Evolutionary conservation across 2,113 vertebrate species (phyloP), one percentile per base, ranked within the genome.

Genomic region (Phyllopteryx taeniolatus): DNA sequence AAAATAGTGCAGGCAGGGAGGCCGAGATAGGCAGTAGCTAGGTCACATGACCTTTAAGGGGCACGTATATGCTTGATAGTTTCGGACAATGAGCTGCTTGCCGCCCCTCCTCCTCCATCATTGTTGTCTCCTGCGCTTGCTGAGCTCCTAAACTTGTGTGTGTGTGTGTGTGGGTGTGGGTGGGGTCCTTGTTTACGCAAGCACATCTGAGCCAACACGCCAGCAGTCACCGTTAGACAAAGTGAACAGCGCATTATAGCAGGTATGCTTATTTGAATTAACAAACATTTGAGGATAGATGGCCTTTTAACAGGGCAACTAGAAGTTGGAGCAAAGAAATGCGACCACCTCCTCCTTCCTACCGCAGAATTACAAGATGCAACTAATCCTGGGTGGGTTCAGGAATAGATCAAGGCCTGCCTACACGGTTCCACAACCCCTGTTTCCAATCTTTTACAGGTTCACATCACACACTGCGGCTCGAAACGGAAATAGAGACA

Each of bases 311-410:
- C 9, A 19, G 19, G 0, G 42, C 10, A 65, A 44, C 44, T 62
- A 43, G 72, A 44, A 71, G 65, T 77, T 53, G 43, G 51, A 54
- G 11, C 79, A 19, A 19, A 7, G 42, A 47, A 27, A 62, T 22
- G 46, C 65, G 67, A 66, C 57, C 65, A 46, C 63, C 59, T 64
- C 15, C 49, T 15, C 47, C 59, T 15, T 67, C 51, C 27, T 27
- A 75, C 74, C 79, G 82, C 76, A 86, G 80, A 86, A 86, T 81
- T 61, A 86, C 84, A 90, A 81, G 78, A 90, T 77, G 75, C 79
- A 89, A 85, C 83, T 80, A 79, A 85, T 71, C 70, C 76, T 75
- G 70, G 78, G 62, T 77, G 62, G 2, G 71, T 77, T 83, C 70
- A 78, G 85, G 83, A 87, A 88, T 79, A 86, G 84, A 84, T 79